These are phyloP conservation scores for Chloropsis hardwickii DNA, from an alignment of 2,113 vertebrate species.

Conservation along the genomic window DNA sequence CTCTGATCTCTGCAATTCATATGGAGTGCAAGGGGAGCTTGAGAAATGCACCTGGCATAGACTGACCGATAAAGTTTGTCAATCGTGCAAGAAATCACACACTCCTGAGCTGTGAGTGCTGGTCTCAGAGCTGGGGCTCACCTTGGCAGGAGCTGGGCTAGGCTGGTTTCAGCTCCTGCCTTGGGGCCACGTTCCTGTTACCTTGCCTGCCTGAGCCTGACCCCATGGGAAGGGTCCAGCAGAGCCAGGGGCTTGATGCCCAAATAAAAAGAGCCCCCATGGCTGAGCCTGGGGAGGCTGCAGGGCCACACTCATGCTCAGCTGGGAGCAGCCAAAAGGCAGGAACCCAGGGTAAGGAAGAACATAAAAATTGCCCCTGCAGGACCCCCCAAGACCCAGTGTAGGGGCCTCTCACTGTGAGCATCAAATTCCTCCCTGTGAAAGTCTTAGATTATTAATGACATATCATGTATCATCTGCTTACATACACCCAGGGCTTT, in stretches of 20 bases:
- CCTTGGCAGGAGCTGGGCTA: background rate
- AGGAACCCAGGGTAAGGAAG: background rate
- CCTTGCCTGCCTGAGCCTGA: background rate
- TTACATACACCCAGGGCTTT: background rate
- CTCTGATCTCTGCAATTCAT: background rate
- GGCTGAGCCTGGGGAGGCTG: background rate
- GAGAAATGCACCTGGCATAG: background rate
- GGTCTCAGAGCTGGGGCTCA: background rate
- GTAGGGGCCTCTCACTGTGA: accelerated
- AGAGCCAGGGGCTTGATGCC: accelerated
- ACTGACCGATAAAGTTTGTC: background rate
- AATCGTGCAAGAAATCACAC: background rate
- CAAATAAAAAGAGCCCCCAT: accelerated
- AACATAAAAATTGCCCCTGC: background rate
- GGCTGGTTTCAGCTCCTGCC: background rate
- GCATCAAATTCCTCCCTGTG: background rate
- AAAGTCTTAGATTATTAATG: background rate
- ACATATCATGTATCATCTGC: background rate
- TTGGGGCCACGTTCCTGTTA: too few species aligned
- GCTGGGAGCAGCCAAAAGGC: background rate
- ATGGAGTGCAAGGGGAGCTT: background rate
- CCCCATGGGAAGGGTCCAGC: accelerated
- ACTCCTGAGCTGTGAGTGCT: accelerated
- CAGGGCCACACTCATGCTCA: accelerated
- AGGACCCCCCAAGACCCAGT: background rate